These are phyloP conservation scores for Otus sunia DNA, from an alignment of 2,113 vertebrate species.

Conservation along the genomic window DNA sequence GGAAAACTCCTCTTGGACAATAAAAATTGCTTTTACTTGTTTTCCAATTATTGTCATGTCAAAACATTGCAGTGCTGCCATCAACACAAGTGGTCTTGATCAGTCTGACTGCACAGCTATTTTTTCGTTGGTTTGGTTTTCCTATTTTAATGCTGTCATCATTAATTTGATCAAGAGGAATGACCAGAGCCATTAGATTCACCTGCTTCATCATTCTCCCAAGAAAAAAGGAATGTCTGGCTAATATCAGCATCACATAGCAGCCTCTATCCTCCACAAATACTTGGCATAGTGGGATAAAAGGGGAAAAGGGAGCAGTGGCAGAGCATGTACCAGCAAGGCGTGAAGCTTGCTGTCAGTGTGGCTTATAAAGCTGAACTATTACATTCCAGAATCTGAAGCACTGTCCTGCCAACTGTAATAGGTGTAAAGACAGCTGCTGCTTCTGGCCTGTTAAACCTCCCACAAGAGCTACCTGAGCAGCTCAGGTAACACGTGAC, in stretches of 20 bases:
- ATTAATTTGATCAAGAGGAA: neutral
- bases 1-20: neutral
- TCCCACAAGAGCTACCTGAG: neutral
- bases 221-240: neutral
- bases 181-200: neutral
- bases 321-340: neutral
- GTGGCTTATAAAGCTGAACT: neutral
- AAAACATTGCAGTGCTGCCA: neutral
- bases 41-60: neutral
- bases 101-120: neutral
- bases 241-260: neutral
- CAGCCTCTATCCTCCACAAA: neutral
- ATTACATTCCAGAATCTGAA: neutral
- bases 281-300: neutral
- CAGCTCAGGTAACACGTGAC: neutral
- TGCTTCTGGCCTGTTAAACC: neutral
- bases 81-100: neutral
- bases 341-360: neutral
- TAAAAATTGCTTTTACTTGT: neutral
- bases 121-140: neutral
- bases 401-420: neutral
- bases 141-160: neutral
- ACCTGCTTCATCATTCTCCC: neutral
- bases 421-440: neutral
- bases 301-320: neutral